Evolutionary conservation across 2,797 vertebrate genomes (phyloP), one percentile per base, ranked within the genome.

Genomic region (Sebastes matsubarae): DNA sequence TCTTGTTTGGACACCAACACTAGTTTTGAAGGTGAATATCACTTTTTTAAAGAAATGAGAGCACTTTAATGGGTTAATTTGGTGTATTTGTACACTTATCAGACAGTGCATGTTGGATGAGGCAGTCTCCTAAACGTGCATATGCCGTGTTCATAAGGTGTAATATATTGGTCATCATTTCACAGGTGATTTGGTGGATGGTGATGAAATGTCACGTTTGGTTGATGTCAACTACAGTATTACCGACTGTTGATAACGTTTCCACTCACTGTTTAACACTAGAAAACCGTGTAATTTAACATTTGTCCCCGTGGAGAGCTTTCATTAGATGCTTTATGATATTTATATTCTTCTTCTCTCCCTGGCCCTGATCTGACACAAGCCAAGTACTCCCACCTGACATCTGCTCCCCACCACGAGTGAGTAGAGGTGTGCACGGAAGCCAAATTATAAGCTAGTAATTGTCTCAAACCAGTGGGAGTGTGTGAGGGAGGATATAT

Each of bases 301-400:
- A 63, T 54, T 13, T 22, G 1, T 70, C 46, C 38, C 46, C 4
- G 25, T 36, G 65, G 59, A 12, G 22, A 11, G 29, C 52, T 25
- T 58, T 12, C 25, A 5, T 50, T 4, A 50, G 46, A 50, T 10
- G 34, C 36, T n/a, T 54, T 10, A 34, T 20, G 32, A 22, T 57
- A 74, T 84, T 84, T 76, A 52, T 58, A 59, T 52, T 78, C 32
- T 20, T 36, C 57, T 65, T 63, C 64, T 75, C 69, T 79, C 60
- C 20, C 25, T 32, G 68, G 66, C 22, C 73, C 60, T 83, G n/a
- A 63, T 77, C 59, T 73, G 61, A 79, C 69, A 84, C 46, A 22
- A 82, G 88, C 86, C 85, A 84, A 92, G 50, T 73, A 4, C 84
- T 86, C 88, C 92, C 89, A 94, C 90, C 86, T 87, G 88, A 86